Evolutionary conservation across 1,140 invertebrate genomes (phyloP), one percentile per base, ranked within the genome.

Genomic region (Nixonia krombeini): DNA sequence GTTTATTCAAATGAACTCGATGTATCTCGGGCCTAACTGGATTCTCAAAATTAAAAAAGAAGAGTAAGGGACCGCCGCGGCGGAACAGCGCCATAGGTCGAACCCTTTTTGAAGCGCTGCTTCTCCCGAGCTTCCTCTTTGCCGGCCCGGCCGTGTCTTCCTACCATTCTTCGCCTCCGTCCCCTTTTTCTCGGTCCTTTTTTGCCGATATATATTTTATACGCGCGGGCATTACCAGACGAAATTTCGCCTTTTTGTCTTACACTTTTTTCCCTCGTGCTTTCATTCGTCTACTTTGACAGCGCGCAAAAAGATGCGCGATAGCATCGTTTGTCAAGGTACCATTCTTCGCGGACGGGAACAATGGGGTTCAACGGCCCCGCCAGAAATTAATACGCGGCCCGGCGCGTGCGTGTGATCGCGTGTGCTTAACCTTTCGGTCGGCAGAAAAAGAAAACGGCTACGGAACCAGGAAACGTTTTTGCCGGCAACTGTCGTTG

Each of bases 1-100:
- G 79, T 78, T 82, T 82, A 82, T 82, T 82, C 79, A 82, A 82
- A 82, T 82, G 79, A 82, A 81, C 63, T 73, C 65, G 78, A 80
- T 79, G 75, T 76, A 78, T 81, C 78, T 78, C 70, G 65, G 63
- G 42, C 70, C 68, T 81, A 80, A 81, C 78, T 79, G 79, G 77
- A 82, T 80, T 82, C 79, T 82, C 53, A 81, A 81, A 80, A 82
- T 82, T 81, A 75, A 81, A 80, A 77, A 79, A 80, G 59, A 74
- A 76, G 70, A 70, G 46, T 55, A 65, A 25, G 62, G 56, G 46
- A 45, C 50, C 49, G 41, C 31, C 56, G 59, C 59, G 50, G 37
- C 42, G 51, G 64, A 67, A 62, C 52, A 56, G 25, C 51, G 25
- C 25, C 18, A 16, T 18, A 31, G 37, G 16, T 59, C 29, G 41